phyloP scores from a whole-genome alignment of 2,888 invertebrate genomes.

The Apodemia zela region DNA sequence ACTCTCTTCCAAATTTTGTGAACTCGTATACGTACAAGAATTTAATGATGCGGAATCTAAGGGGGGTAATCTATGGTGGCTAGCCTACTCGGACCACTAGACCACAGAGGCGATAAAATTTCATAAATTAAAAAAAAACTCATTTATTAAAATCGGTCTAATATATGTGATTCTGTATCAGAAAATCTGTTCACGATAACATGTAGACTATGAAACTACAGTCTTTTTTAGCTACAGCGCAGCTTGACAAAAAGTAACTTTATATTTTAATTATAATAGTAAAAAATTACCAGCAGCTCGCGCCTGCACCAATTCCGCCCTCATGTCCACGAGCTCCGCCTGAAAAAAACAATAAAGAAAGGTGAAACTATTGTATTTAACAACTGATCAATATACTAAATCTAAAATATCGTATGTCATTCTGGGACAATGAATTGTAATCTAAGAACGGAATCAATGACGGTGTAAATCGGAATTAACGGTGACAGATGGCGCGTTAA shows the following conservation, averaged over 20 bases:
- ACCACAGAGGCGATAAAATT: too few relatives aligned
- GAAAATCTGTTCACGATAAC: too few relatives aligned
- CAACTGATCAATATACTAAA: conserved; percentile 26
- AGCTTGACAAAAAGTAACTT: background rate
- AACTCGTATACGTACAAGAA: too few relatives aligned
- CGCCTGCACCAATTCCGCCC: conserved; percentile 86
- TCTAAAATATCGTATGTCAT: conserved; percentile 49
- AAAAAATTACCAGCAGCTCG: conserved; percentile 72
- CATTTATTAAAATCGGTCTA: too few relatives aligned
- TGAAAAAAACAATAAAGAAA: conserved; percentile 56
- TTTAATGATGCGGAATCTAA: too few relatives aligned
- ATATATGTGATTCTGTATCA: too few relatives aligned
- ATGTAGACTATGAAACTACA: too few relatives aligned
- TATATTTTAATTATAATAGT: conserved; percentile 19
- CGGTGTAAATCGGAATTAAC: conserved; percentile 58
- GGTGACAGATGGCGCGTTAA: conserved; percentile 44
- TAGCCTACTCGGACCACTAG: too few relatives aligned
- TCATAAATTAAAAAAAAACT: too few relatives aligned
- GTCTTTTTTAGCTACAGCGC: background rate
- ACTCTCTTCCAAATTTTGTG: too few relatives aligned
- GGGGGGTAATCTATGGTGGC: too few relatives aligned
- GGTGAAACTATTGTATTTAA: conserved; percentile 28
- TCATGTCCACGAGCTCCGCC: conserved; percentile 89
- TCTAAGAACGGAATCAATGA: conserved; percentile 45
- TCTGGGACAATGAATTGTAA: conserved; percentile 57